Percentiles rank a stretch among this genome's conserved stretches.
These are phyloP conservation scores for Dermolepida albohirtum DNA, from an alignment of 2,888 invertebrate species.

Conservation along the genomic window DNA sequence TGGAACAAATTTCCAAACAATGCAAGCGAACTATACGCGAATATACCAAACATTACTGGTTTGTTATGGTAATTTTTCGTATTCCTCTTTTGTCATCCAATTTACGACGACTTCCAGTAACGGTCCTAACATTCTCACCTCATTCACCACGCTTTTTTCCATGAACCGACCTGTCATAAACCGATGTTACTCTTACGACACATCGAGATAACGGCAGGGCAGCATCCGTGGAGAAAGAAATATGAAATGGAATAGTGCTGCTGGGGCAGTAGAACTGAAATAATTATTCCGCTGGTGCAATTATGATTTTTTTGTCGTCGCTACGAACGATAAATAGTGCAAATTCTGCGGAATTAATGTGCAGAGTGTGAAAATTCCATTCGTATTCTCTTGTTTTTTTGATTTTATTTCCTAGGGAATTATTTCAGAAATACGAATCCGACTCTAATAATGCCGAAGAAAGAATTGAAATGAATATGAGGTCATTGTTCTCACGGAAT, in stretches of 20 bases:
- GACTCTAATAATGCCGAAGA: conserved; percentile 1
- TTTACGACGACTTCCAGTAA: too few species aligned
- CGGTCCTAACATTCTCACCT: too few species aligned
- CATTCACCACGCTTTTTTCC: too few species aligned
- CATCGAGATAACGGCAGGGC: conserved; percentile 1
- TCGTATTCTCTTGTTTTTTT: conserved; percentile 17
- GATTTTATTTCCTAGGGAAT: conserved; percentile 4
- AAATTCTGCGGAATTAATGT: conserved; percentile 32
- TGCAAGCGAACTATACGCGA: too few species aligned
- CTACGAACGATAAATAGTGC: conserved; percentile 29
- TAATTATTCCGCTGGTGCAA: conserved; percentile 34
- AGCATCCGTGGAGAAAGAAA: conserved; percentile 22
- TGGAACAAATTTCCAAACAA: too few species aligned
- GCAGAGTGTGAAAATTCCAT: conserved; percentile 32
- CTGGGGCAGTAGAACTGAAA: conserved; percentile 7
- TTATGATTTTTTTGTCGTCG: conserved; percentile 30
- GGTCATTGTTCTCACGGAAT: conserved; percentile 4
- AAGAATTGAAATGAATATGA: conserved; percentile 7
- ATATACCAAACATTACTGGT: too few species aligned
- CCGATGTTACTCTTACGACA: conserved; percentile 4
- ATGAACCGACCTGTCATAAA: background rate
- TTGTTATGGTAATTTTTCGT: too few species aligned
- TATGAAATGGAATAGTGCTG: conserved; percentile 18
- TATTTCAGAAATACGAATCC: conserved; percentile 11
- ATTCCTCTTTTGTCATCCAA: too few species aligned